These are phyloP conservation scores for Clarias magur DNA, from an alignment of 2,113 vertebrate species.

Conservation along the genomic window DNA sequence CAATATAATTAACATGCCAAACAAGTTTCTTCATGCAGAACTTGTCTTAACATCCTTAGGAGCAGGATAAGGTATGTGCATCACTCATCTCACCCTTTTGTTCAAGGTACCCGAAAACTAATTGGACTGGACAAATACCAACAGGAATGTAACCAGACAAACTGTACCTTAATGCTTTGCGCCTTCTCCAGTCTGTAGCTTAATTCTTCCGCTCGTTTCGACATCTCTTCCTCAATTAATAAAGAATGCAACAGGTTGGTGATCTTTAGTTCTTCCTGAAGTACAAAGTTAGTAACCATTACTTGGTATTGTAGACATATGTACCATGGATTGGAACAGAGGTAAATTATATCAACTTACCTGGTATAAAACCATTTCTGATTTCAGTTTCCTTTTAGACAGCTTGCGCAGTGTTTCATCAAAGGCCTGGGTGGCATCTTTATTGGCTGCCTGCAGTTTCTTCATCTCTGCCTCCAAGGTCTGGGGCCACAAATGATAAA, in stretches of 20 bases:
- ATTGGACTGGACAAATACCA: slow-evolving; percentile 2
- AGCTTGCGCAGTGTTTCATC: slow-evolving; percentile 80
- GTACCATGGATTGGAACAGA: neutral
- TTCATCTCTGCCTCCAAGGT: slow-evolving; percentile 82
- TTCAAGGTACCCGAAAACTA: neutral
- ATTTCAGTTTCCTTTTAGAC: slow-evolving; percentile 84
- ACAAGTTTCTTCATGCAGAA: slow-evolving; percentile 60
- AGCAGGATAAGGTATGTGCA: slow-evolving; percentile 35
- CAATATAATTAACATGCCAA: slow-evolving; percentile 40
- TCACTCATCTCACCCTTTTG: neutral
- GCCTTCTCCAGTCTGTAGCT: slow-evolving; percentile 74
- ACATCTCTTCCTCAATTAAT: slow-evolving; percentile 81
- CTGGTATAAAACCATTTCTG: slow-evolving; percentile 86
- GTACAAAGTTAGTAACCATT: slow-evolving; percentile 6
- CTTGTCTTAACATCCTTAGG: slow-evolving; percentile 29
- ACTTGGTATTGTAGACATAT: slow-evolving; percentile 7
- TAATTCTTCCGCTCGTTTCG: slow-evolving; percentile 76
- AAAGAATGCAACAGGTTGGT: slow-evolving; percentile 77
- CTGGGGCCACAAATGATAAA: slow-evolving; percentile 62
- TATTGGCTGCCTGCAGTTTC: slow-evolving; percentile 79
- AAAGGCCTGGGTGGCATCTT: slow-evolving; percentile 80
- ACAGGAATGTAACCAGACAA: neutral
- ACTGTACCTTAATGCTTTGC: slow-evolving; percentile 76
- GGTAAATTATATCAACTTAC: slow-evolving; percentile 65
- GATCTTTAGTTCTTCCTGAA: slow-evolving; percentile 92